phyloP scores from a whole-genome alignment of 1,140 invertebrate genomes.

The Belonocnema kinseyi region DNA sequence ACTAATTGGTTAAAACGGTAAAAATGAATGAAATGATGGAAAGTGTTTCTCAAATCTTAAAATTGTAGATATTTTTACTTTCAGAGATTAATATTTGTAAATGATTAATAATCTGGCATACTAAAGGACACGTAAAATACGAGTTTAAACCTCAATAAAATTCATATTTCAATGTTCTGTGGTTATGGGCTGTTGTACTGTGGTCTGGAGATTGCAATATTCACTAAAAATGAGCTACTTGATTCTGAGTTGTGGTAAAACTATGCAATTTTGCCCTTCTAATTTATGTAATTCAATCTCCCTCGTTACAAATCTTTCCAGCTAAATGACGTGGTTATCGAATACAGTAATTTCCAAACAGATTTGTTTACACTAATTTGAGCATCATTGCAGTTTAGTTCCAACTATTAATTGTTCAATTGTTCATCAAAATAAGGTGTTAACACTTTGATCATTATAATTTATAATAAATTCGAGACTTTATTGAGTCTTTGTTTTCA shows the following conservation, averaged over 20 bases:
- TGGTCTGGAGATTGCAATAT: conserved; percentile 22
- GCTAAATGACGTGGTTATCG: background rate
- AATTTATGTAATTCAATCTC: conserved; percentile 23
- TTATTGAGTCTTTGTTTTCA: too few relatives aligned
- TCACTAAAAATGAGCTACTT: conserved; percentile 15
- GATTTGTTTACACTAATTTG: conserved; percentile 18
- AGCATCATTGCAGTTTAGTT: background rate
- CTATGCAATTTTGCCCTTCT: conserved; percentile 8
- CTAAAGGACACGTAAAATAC: too few relatives aligned
- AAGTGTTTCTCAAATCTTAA: too few relatives aligned
- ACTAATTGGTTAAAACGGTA: too few relatives aligned
- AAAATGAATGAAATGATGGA: too few relatives aligned
- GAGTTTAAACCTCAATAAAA: background rate
- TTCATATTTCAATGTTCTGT: background rate
- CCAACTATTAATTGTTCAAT: background rate
- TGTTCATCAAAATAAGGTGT: too few relatives aligned
- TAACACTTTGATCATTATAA: too few relatives aligned
- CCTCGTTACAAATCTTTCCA: conserved; percentile 4
- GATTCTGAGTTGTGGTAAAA: conserved; percentile 9
- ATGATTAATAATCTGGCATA: too few relatives aligned
- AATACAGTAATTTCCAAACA: background rate
- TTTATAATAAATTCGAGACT: too few relatives aligned
- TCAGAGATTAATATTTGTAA: too few relatives aligned
- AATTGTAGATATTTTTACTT: too few relatives aligned
- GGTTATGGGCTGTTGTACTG: background rate